Evolutionary conservation across 2,888 invertebrate species (phyloP).

Genomic region (Aphidoletes aphidimyza): DNA sequence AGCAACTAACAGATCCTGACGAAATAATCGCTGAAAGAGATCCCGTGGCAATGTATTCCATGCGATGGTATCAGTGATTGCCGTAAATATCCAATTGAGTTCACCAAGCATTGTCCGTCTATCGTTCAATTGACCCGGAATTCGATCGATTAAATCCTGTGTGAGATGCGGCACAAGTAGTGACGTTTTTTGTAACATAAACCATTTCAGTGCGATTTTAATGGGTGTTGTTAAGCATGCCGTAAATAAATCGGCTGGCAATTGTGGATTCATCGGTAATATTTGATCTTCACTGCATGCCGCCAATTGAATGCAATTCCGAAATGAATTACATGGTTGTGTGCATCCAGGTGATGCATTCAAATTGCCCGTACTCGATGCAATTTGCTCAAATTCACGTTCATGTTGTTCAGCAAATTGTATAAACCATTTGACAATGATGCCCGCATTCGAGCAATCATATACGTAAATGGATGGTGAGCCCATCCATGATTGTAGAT

Average conservation of each 20-base stretch:
- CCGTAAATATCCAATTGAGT: constrained; percentile 99
- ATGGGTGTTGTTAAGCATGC: constrained; percentile 98
- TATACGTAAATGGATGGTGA: constrained; percentile 99
- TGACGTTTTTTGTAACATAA: constrained; percentile 82
- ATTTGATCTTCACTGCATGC: constrained; percentile 94
- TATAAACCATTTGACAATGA: constrained; percentile 91
- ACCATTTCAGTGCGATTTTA: constrained; percentile 95
- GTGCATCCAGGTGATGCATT: background rate
- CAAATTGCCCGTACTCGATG: background rate
- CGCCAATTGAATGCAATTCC: constrained; percentile 95
- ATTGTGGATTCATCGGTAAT: constrained; percentile 95
- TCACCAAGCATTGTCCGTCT: constrained; percentile 97
- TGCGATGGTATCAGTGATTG: constrained; percentile 99
- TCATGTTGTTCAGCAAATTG: constrained; percentile 92
- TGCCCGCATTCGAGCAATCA: constrained; percentile 98
- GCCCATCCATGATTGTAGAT: constrained; percentile 99
- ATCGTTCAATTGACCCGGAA: constrained; percentile 95
- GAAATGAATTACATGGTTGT: constrained; percentile 67
- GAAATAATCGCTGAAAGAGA: constrained; percentile 94
- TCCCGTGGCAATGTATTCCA: constrained; percentile 97
- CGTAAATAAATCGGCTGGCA: constrained; percentile 98
- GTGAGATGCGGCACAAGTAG: constrained; percentile 84
- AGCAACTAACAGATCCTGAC: constrained; percentile 98
- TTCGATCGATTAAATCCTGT: constrained; percentile 90
- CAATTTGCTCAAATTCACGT: constrained; percentile 75